A percentile compares a stretch with the other conserved stretches of the same genome.
phyloP scores from a whole-genome alignment of 2,888 invertebrate species.

The Kryphioiulus occultus region DNA sequence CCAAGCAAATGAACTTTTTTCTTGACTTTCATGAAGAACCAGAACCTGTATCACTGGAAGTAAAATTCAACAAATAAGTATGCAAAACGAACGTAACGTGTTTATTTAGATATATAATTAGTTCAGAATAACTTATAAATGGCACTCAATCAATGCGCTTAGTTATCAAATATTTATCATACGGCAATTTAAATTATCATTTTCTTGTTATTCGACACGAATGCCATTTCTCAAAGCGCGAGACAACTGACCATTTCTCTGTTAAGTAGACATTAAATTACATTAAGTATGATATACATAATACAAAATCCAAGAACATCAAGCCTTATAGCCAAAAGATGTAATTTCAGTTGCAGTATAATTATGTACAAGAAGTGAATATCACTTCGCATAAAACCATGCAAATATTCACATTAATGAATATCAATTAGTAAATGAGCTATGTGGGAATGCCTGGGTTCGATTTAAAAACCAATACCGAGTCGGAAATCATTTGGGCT shows the following conservation, averaged over 20 bases:
- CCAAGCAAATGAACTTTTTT: too few species aligned
- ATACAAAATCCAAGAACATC: conserved; percentile 10
- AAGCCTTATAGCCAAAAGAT: neutral
- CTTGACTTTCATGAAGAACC: too few species aligned
- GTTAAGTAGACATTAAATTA: conserved; percentile 4
- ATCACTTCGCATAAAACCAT: conserved; percentile 33
- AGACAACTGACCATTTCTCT: neutral
- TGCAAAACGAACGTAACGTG: neutral
- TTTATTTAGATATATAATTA: conserved; percentile 23
- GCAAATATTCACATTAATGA: conserved; percentile 23
- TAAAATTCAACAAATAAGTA: neutral
- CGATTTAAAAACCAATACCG: neutral
- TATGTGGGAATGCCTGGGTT: neutral
- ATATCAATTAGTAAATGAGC: conserved; percentile 23
- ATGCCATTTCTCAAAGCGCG: conserved; percentile 12
- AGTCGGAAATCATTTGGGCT: neutral
- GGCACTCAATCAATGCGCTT: neutral
- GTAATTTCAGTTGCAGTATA: neutral
- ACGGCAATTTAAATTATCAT: neutral
- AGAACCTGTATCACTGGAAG: too few species aligned
- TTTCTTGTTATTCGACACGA: neutral
- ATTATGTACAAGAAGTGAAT: conserved; percentile 43
- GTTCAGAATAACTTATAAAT: neutral
- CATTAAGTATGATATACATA: conserved; percentile 7
- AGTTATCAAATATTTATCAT: neutral